Conservation (phyloP, 1,140 invertebrate genomes). For the Lycorma delicatula region DNA sequence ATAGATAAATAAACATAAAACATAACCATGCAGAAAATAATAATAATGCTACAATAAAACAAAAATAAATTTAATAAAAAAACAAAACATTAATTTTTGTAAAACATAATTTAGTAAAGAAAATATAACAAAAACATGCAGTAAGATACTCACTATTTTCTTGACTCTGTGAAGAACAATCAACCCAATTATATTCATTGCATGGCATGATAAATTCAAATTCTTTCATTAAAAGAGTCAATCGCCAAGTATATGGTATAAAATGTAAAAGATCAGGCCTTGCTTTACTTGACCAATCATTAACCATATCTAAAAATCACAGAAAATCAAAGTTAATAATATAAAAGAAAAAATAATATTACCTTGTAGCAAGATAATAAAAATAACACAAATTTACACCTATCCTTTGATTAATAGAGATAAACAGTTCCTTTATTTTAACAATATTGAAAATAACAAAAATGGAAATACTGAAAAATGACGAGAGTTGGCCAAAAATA, state of each 20-base stretch:
- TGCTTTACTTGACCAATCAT: slow-evolving; percentile 90
- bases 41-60: too few relatives aligned
- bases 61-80: too few relatives aligned
- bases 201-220: slow-evolving; percentile 91
- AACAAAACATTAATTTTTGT: too few relatives aligned
- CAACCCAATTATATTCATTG: slow-evolving; percentile 99
- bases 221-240: slow-evolving; percentile 84
- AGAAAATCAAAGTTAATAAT: slow-evolving; percentile 10
- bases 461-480: too few relatives aligned
- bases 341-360: slow-evolving; percentile 1
- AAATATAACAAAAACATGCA: too few relatives aligned
- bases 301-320: slow-evolving; percentile 64
- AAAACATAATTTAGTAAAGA: too few relatives aligned
- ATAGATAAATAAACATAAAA: too few relatives aligned
- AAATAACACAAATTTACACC: not conserved
- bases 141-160: slow-evolving; percentile 65
- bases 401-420: not conserved
- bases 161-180: slow-evolving; percentile 89
- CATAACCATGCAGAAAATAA: too few relatives aligned
- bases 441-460: too few relatives aligned
- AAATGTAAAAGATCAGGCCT: slow-evolving; percentile 88
- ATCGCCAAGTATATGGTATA: slow-evolving; percentile 94
- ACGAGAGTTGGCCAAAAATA: too few relatives aligned
- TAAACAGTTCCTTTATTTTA: not conserved
- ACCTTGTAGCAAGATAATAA: too few relatives aligned